Base-by-base conservation (phyloP, 2,888 invertebrate genomes). In the Panzeria rudis region DNA sequence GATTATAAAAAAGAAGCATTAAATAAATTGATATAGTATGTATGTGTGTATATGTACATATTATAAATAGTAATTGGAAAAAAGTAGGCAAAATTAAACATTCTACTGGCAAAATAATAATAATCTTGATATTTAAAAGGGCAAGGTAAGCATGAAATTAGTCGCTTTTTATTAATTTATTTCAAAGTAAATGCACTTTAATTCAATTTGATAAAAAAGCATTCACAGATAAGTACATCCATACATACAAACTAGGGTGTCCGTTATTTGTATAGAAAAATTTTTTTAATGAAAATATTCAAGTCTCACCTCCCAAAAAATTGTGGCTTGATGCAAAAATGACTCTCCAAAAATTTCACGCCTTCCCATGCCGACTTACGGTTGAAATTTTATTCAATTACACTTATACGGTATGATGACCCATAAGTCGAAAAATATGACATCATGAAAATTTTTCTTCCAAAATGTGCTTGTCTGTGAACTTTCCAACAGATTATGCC, bases 71-170 rank as follows among this genome's bases (percentile, higher is more conserved):
- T 32, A 32, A 3, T 13, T 23, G 11, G 17, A 62, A 17, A 52
- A 29, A 23, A 69, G 50, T 17, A 38, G n/a, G 25, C 44, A 23
- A 32, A 52, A 66, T 59, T 80, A 15, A 47, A 59, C 50, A 80
- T 80, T 72, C 72, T 47, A 66, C 13, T 80, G 35, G 72, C 64
- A 56, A 72, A 32, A 56, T 80, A 29, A 38, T 66, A 76, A 56
- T 78, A 71, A 54, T 71, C 52, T 56, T 80, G 64, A 66, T 72
- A 47, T 54, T 72, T 50, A 54, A 54, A 71, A 52, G 69, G 54
- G 54, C 52, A 78, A 69, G 61, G 59, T 59, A 44, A 71, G 3
- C 62, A 64, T 71, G 23, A 79, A 64, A 61, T 69, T 15, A 68
- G 47, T 38, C 8, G 38, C 8, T 68, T 29, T 44, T 62, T n/a